These are phyloP conservation scores for Amorpha juglandis DNA, from an alignment of 2,888 invertebrate species.

Conservation along the genomic window DNA sequence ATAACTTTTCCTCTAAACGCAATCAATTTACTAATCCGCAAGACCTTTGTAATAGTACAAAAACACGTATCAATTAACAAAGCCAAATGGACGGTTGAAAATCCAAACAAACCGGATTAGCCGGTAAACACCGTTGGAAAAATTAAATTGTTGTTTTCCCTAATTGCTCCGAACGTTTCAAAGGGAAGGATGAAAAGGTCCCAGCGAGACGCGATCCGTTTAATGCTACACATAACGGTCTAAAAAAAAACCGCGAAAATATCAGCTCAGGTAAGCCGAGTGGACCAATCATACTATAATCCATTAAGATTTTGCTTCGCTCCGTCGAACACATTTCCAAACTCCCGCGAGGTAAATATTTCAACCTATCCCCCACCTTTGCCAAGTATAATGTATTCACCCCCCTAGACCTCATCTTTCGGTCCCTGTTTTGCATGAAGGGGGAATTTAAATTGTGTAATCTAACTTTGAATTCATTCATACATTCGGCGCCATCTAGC, in stretches of 20 bases:
- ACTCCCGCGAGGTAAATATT: slow-evolving; percentile 82
- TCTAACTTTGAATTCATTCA: slow-evolving; percentile 85
- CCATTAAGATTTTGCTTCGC: slow-evolving; percentile 81
- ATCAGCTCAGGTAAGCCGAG: slow-evolving; percentile 66
- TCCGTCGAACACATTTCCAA: slow-evolving; percentile 77
- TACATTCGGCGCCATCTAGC: slow-evolving; percentile 83
- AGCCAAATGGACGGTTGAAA: slow-evolving; percentile 45
- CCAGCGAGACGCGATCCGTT: slow-evolving; percentile 48
- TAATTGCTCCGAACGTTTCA: slow-evolving; percentile 61
- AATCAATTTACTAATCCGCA: neutral
- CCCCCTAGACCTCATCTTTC: slow-evolving; percentile 81
- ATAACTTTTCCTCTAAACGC: neutral
- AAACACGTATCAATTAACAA: slow-evolving; percentile 53
- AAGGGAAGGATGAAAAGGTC: slow-evolving; percentile 50
- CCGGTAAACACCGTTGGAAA: slow-evolving; percentile 43
- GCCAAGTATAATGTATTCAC: slow-evolving; percentile 75
- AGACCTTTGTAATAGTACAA: slow-evolving; percentile 4
- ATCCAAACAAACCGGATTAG: slow-evolving; percentile 50
- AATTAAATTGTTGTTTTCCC: slow-evolving; percentile 66
- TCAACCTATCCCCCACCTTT: slow-evolving; percentile 63
- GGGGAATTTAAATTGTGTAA: slow-evolving; percentile 85
- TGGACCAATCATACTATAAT: slow-evolving; percentile 81
- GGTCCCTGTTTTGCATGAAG: slow-evolving; percentile 83
- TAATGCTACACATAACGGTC: slow-evolving; percentile 65
- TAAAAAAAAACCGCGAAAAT: slow-evolving; percentile 63